Percentiles rank a stretch among this genome's conserved stretches.
Conservation (phyloP, 53 echinoderm and acorn worm species). For the Zoroaster sp. region DNA sequence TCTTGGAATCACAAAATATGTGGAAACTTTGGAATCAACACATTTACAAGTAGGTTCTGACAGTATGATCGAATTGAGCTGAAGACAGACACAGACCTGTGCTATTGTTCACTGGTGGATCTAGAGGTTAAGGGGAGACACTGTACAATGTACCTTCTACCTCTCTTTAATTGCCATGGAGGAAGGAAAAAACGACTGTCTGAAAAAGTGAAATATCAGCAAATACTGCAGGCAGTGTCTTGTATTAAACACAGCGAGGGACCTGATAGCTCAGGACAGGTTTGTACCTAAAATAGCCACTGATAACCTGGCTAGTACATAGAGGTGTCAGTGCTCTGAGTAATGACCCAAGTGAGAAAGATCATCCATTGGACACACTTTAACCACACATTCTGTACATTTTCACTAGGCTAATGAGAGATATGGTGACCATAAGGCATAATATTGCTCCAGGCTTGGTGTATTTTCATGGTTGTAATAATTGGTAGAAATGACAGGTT, state of each 20-base stretch:
- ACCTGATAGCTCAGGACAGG: neutral
- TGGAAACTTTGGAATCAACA: no score
- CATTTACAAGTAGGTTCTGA: no score
- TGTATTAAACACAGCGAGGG: neutral
- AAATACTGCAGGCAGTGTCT: neutral
- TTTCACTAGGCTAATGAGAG: neutral
- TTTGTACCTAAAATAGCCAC: neutral
- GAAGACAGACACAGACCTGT: no score
- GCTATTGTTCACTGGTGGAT: no score
- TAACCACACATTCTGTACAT: neutral
- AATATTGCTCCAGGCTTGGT: neutral
- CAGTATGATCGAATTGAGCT: no score
- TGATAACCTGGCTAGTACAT: neutral
- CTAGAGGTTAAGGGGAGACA: no score
- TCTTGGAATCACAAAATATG: no score
- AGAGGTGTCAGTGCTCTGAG: neutral
- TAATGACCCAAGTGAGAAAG: neutral
- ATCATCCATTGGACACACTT: neutral
- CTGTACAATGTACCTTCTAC: no score
- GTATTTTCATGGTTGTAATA: neutral
- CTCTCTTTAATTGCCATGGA: no score
- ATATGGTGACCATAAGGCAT: neutral
- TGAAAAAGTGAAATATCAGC: neutral
- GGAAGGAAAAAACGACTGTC: no score
- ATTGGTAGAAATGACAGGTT: neutral